Evolutionary conservation across 2,113 vertebrate genomes (phyloP).

Genomic region (Pheucticus melanocephalus): DNA sequence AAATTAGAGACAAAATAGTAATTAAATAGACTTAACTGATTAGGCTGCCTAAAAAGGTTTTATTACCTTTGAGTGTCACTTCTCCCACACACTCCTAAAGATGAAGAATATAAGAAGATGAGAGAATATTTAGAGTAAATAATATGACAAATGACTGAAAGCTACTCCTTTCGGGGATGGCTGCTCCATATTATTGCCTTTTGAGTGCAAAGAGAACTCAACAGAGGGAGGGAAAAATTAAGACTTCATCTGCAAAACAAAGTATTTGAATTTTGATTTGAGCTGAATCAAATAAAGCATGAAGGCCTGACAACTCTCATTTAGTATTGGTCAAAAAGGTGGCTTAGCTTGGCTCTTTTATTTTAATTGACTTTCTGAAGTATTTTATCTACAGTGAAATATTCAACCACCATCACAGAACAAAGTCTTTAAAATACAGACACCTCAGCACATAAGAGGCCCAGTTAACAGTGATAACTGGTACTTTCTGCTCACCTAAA

Average conservation of each 20-base stretch:
- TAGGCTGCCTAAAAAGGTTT: slow-evolving; percentile 44
- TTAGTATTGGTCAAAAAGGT: background rate
- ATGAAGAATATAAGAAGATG: slow-evolving; percentile 19
- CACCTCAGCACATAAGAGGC: background rate
- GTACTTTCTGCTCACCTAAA: background rate
- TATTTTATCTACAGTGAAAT: background rate
- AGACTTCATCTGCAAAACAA: background rate
- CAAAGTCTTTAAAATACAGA: background rate
- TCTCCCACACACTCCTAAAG: slow-evolving; percentile 46
- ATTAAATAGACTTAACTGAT: slow-evolving; percentile 55
- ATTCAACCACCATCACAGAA: background rate
- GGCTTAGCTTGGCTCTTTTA: background rate
- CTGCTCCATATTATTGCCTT: background rate
- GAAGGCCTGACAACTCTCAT: background rate
- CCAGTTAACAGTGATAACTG: background rate
- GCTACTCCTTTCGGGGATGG: background rate
- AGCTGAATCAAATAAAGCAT: background rate
- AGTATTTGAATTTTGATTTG: background rate
- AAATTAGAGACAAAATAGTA: slow-evolving; percentile 41
- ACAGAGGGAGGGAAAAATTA: background rate
- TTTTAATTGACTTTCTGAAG: background rate
- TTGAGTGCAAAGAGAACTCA: background rate
- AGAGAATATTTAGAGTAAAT: background rate
- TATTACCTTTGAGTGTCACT: slow-evolving; percentile 39
- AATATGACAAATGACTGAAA: background rate